These are phyloP conservation scores for Rhea pennata DNA, from an alignment of 2,113 vertebrate species.

Conservation along the genomic window DNA sequence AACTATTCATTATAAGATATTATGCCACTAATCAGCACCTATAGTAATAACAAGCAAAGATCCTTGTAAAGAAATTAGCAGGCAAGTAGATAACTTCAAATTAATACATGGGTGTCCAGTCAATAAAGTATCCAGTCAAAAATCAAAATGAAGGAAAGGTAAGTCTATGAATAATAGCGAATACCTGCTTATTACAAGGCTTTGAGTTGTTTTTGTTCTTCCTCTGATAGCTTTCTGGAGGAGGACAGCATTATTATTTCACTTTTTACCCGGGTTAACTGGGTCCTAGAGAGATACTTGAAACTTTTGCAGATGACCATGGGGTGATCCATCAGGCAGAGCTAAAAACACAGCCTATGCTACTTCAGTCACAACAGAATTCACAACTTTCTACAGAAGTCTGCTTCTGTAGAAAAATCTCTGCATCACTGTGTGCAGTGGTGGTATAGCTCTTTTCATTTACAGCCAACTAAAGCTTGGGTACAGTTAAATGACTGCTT, in stretches of 20 bases:
- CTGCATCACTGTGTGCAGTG: not conserved
- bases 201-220: not conserved
- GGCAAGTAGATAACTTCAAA: not conserved
- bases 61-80: not conserved
- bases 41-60: not conserved
- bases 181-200: not conserved
- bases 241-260: not conserved
- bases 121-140: not conserved
- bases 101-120: not conserved
- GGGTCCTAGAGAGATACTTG: not conserved
- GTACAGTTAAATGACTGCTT: not conserved
- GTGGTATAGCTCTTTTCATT: not conserved
- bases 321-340: not conserved
- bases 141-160: not conserved
- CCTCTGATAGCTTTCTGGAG: not conserved
- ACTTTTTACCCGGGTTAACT: not conserved
- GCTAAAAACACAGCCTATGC: not conserved
- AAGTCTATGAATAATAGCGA: not conserved
- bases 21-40: not conserved
- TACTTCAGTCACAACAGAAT: no score
- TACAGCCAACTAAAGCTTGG: not conserved
- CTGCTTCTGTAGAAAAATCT: not conserved
- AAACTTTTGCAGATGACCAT: not conserved
- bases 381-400: not conserved
- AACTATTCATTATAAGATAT: not conserved